Conservation (phyloP, 2,113 vertebrate genomes). For the Lonchura striata region DNA sequence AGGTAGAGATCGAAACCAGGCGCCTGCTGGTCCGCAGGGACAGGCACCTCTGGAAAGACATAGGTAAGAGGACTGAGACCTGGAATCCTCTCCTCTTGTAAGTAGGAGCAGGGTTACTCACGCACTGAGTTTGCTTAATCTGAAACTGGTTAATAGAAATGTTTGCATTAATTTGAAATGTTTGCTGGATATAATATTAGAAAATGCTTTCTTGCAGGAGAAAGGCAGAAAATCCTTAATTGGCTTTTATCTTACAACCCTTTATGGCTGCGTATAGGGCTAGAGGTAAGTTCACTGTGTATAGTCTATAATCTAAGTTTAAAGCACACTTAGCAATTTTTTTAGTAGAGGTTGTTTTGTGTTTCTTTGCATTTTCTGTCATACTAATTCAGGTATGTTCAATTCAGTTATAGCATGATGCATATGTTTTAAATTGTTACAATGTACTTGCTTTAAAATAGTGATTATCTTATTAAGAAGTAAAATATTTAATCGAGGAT, state of each 20-base stretch:
- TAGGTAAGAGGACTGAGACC: conserved; percentile 77
- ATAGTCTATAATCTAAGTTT: neutral
- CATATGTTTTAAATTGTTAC: neutral
- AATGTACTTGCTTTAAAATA: neutral
- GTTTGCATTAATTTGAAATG: neutral
- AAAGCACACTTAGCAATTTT: neutral
- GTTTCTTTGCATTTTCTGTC: neutral
- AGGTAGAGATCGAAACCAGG: conserved; percentile 85
- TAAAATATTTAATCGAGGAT: neutral
- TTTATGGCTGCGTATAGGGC: conserved; percentile 92
- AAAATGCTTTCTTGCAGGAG: conserved; percentile 74
- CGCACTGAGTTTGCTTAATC: neutral
- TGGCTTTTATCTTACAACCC: conserved; percentile 96
- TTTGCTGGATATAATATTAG: neutral
- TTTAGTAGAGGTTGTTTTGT: neutral
- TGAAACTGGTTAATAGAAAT: neutral
- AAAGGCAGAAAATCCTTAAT: conserved; percentile 89
- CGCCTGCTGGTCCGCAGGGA: conserved; percentile 89
- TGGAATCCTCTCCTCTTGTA: neutral
- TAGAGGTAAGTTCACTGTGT: conserved; percentile 81
- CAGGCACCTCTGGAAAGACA: conserved; percentile 93
- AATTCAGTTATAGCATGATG: neutral
- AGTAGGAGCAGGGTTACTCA: neutral
- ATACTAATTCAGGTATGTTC: neutral
- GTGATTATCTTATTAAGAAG: neutral